A percentile compares a stretch with the other conserved stretches of the same genome.
Conservation (phyloP, 2,888 invertebrate genomes). For the Cheilosia vernalis region DNA sequence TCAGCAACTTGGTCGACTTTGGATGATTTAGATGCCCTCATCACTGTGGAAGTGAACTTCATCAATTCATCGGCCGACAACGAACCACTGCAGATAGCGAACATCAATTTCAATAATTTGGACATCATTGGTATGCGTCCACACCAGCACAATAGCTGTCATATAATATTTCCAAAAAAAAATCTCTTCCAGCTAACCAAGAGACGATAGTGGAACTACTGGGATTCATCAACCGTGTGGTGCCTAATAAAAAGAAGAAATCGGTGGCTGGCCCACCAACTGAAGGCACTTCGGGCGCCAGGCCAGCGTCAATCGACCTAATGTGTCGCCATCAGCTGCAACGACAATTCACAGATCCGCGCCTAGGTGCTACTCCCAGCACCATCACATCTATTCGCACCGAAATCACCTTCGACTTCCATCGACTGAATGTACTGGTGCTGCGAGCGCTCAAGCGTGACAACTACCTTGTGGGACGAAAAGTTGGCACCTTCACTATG, state of each 20-base stretch:
- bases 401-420: conserved; percentile 96
- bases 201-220: conserved; percentile 97
- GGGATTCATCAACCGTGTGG: conserved; percentile 92
- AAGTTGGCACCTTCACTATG: conserved; percentile 97
- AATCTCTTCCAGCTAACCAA: conserved; percentile 89
- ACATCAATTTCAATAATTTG: conserved; percentile 95
- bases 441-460: conserved; percentile 91
- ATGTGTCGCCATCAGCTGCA: conserved; percentile 34
- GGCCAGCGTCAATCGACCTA: conserved; percentile 53
- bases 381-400: conserved; percentile 84
- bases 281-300: conserved; percentile 12
- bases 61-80: conserved; percentile 83
- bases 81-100: conserved; percentile 89
- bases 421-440: conserved; percentile 93
- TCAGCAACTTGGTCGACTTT: conserved; percentile 78
- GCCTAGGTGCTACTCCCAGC: conserved; percentile 22
- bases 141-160: neutral
- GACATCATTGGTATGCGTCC: conserved; percentile 92
- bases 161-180: neutral
- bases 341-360: conserved; percentile 53
- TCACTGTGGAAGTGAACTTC: conserved; percentile 91
- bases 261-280: neutral
- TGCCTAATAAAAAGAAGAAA: conserved; percentile 82
- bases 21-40: conserved; percentile 88
- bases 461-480: conserved; percentile 89